Base-by-base conservation (phyloP, 2,888 invertebrate genomes). In the Eupithecia pulchellata region DNA sequence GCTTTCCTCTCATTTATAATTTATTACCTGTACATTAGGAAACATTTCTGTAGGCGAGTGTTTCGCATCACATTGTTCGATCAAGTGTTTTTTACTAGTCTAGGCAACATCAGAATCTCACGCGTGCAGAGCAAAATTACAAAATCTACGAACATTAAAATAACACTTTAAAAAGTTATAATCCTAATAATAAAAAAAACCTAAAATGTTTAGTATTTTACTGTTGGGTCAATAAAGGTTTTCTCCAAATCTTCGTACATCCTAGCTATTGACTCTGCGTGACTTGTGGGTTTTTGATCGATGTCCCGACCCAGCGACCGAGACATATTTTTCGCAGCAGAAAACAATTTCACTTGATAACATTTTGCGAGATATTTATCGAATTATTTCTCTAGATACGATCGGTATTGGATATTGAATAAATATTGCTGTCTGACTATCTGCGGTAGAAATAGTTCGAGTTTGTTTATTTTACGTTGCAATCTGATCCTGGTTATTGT, bases 241-340 rank as follows among this genome's bases (percentile, higher is more conserved):
- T 47, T 52, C 13, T 52, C 4, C 25, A 13, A 25, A 25, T 52
- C 25, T 52, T 25, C 52, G 20, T 52, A 25, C 47, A 47, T 34
- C 13, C 27, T 77, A 78, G 76, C 75, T 82, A 82, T 84, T 79
- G 78, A 77, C 68, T 76, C 69, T 73, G 79, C 77, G 82, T 89
- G 89, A 88, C 87, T 88, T 78, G 85, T 81, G 80, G 82, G 82
- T 88, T 84, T 85, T 84, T 88, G 89, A 88, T 88, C 83, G 86
- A 89, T 88, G 87, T 82, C 81, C 77, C 77, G 79, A 52, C 52
- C 25, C 3, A 25, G 52, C 47, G 20, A 47, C 74, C 78, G 80
- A 80, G 85, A 87, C 85, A 86, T 87, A 87, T 88, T 88, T 88
- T 86, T 84, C 84, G 83, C 81, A 83, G 79, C 80, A 84, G 82